Evolutionary conservation across 2,888 invertebrate species (phyloP).

Genomic region (Drosophila emarginata): DNA sequence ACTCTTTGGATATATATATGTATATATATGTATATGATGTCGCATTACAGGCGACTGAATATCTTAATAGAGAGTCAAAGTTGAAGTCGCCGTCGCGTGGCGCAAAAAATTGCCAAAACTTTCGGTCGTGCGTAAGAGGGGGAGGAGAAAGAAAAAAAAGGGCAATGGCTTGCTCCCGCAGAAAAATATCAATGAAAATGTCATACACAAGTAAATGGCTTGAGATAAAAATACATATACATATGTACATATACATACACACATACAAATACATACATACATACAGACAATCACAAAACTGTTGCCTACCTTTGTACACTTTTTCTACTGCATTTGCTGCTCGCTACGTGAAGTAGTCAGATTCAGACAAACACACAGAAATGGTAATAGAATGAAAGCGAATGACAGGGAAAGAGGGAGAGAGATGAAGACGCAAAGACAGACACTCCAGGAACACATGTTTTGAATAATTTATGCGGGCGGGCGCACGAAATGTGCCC

Average conservation of each 20-base stretch:
- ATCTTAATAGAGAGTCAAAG: slow-evolving; percentile 69
- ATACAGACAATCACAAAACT: slow-evolving; percentile 20
- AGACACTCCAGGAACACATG: slow-evolving; percentile 74
- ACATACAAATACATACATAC: slow-evolving; percentile 8
- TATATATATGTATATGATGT: slow-evolving; percentile 55
- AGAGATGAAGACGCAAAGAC: slow-evolving; percentile 35
- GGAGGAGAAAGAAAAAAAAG: background rate
- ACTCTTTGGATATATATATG: slow-evolving; percentile 51
- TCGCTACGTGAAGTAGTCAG: slow-evolving; percentile 35
- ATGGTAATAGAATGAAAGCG: background rate
- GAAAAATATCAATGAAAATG: slow-evolving; percentile 71
- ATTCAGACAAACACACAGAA: slow-evolving; percentile 27
- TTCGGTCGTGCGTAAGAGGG: slow-evolving; percentile 59
- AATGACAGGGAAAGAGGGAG: slow-evolving; percentile 30
- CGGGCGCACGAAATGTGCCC: slow-evolving; percentile 72
- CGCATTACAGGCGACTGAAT: slow-evolving; percentile 76
- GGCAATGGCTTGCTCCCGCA: slow-evolving; percentile 1
- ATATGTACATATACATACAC: slow-evolving; percentile 9
- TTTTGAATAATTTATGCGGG: slow-evolving; percentile 81
- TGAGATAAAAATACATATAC: slow-evolving; percentile 64
- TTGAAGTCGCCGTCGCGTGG: slow-evolving; percentile 47
- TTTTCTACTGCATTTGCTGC: slow-evolving; percentile 65
- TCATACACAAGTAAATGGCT: slow-evolving; percentile 69
- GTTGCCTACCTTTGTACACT: slow-evolving; percentile 57
- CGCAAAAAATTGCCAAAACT: slow-evolving; percentile 73